These are phyloP conservation scores for Poliocrania exsul DNA, from an alignment of 2,797 vertebrate species.

Conservation along the genomic window DNA sequence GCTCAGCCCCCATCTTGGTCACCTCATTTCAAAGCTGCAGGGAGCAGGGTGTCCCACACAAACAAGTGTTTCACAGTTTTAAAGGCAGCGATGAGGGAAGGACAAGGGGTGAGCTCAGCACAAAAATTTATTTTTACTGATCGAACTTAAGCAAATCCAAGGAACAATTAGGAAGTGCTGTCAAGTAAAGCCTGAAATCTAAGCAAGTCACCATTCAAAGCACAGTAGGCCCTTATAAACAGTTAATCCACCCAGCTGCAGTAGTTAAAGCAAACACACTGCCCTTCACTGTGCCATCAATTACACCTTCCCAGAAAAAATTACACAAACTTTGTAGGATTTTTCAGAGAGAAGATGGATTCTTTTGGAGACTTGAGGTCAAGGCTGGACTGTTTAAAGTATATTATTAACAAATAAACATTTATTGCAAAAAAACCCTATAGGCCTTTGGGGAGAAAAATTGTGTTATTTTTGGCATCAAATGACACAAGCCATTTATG, in stretches of 20 bases:
- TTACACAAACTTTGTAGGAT: slow-evolving; percentile 81
- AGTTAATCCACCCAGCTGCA: slow-evolving; percentile 74
- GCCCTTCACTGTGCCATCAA: slow-evolving; percentile 83
- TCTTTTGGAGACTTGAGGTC: slow-evolving; percentile 81
- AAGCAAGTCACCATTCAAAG: slow-evolving; percentile 75
- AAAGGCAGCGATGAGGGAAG: background rate
- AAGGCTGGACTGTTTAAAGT: slow-evolving; percentile 80
- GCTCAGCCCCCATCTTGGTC: background rate
- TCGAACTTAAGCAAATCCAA: slow-evolving; percentile 66
- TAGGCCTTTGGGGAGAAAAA: slow-evolving; percentile 78
- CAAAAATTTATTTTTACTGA: slow-evolving; percentile 76
- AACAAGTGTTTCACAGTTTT: background rate
- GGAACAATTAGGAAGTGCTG: slow-evolving; percentile 77
- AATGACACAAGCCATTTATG: slow-evolving; percentile 82
- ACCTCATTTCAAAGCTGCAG: fast-evolving
- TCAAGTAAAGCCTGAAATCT: slow-evolving; percentile 74
- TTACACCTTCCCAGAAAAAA: slow-evolving; percentile 81
- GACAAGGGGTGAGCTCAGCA: slow-evolving; percentile 54
- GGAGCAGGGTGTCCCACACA: fast-evolving
- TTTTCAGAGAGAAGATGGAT: slow-evolving; percentile 82
- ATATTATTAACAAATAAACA: slow-evolving; percentile 87
- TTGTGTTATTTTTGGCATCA: slow-evolving; percentile 83
- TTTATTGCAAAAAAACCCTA: slow-evolving; percentile 78
- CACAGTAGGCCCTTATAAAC: slow-evolving; percentile 78
- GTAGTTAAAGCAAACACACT: slow-evolving; percentile 83